These are phyloP conservation scores for Bugulina stolonifera DNA, from an alignment of 2,888 invertebrate species.

Conservation along the genomic window DNA sequence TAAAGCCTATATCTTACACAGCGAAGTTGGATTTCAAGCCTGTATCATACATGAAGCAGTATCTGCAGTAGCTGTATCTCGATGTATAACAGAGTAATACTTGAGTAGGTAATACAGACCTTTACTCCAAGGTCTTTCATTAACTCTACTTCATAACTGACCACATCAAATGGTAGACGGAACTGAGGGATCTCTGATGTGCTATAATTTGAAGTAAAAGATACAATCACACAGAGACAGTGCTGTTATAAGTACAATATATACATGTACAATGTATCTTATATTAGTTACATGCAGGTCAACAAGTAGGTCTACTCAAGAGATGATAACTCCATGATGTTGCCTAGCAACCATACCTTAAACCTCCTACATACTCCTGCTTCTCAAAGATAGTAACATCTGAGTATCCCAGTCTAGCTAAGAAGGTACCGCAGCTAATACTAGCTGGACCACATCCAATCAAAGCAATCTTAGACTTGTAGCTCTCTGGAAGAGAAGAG, in stretches of 20 bases:
- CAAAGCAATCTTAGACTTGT: slow-evolving; percentile 69
- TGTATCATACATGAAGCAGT: too few species aligned
- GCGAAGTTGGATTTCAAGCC: too few species aligned
- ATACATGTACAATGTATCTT: too few species aligned
- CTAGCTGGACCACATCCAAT: slow-evolving; percentile 95
- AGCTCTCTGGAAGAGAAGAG: slow-evolving; percentile 49
- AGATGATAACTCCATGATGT: not conserved
- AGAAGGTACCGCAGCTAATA: slow-evolving; percentile 89
- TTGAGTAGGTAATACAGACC: too few species aligned
- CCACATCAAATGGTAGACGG: slow-evolving; percentile 83
- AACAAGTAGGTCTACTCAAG: not conserved
- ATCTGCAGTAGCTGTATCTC: too few species aligned
- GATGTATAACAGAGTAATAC: too few species aligned
- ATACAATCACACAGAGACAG: not conserved
- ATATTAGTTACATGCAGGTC: too few species aligned
- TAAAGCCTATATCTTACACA: too few species aligned
- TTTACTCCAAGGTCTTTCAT: slow-evolving; percentile 89
- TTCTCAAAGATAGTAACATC: slow-evolving; percentile 89
- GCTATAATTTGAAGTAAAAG: slow-evolving; percentile 56
- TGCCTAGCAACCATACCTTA: slow-evolving; percentile 61
- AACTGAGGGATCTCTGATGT: slow-evolving; percentile 95
- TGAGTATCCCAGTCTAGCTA: slow-evolving; percentile 85
- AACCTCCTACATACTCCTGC: slow-evolving; percentile 76
- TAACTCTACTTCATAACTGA: slow-evolving; percentile 84
- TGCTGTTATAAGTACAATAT: not conserved